Evolutionary conservation across 2,113 vertebrate species (phyloP), one percentile per base, ranked within the genome.

Genomic region (Sander vitreus): DNA sequence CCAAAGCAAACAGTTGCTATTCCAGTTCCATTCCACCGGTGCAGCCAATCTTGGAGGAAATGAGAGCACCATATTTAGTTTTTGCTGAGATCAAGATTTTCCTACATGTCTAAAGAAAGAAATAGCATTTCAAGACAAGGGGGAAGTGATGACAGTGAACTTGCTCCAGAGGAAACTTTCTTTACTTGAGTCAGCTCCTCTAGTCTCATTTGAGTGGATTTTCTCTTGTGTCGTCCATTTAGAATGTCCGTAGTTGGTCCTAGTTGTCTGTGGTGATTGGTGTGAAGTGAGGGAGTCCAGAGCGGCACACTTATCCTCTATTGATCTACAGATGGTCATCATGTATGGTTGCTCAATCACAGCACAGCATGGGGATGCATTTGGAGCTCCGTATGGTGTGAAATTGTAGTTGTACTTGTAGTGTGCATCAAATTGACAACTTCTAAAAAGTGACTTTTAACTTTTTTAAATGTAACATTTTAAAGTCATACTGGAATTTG

Each of bases 31-130:
- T 73, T 84, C 73, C 50, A 81, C 76, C 47, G 18, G 27, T 66
- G 76, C 39, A 73, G 76, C 71, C 87, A 70, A 50, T 82, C 50
- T 69, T 43, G 58, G 65, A 91, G 90, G 90, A 93, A 93, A 88
- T 54, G 76, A 91, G 72, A 87, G 86, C 39, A 25, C 81, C 75
- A 33, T 69, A 82, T 92, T 91, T 85, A 80, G 88, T 57, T 89
- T 86, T 80, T 87, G 90, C 92, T 92, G 87, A 89, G 73, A 77
- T 63, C 57, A 21, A 27, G 58, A 85, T 59, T 92, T 93, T 91
- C 79, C 66, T 69, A 27, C 16, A 16, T 76, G 83, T 88, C 90
- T 79, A 90, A 92, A 92, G 71, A 91, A 84, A 92, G 84, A 85
- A 80, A 75, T 66, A 23, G 54, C 53, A 73, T 88, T 33, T 75